These are phyloP conservation scores for Typhlichthys subterraneus DNA, from an alignment of 2,797 vertebrate genomes.

Conservation along the genomic window DNA sequence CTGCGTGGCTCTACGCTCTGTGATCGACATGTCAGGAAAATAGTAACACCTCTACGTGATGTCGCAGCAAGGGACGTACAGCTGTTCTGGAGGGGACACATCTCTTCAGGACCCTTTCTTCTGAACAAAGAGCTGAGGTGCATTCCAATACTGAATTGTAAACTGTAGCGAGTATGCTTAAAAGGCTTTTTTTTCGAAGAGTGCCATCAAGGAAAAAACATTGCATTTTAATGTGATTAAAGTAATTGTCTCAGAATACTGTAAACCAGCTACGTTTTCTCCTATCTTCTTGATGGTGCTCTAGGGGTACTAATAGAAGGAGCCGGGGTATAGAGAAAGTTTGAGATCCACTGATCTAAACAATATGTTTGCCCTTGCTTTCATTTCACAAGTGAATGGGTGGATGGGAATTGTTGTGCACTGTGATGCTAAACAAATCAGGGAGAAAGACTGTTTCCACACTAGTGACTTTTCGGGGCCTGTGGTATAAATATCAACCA, in stretches of 20 bases:
- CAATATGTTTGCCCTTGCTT: constrained; percentile 12
- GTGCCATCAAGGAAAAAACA: constrained; percentile 67
- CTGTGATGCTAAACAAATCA: constrained; percentile 68
- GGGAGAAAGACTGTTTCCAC: constrained; percentile 74
- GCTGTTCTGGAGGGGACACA: constrained; percentile 52
- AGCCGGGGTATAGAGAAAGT: too few relatives aligned
- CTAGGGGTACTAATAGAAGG: too few relatives aligned
- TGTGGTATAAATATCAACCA: constrained; percentile 80
- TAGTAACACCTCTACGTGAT: constrained; percentile 52
- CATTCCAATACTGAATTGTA: constrained; percentile 55
- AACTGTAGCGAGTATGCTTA: constrained; percentile 64
- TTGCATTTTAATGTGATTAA: constrained; percentile 61
- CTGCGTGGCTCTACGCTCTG: constrained; percentile 42
- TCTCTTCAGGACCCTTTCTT: constrained; percentile 14
- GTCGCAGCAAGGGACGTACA: constrained; percentile 56
- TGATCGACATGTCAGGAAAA: constrained; percentile 53
- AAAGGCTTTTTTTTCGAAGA: constrained; percentile 24
- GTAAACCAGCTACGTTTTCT: constrained; percentile 5
- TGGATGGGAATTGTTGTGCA: constrained; percentile 39
- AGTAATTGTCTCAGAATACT: constrained; percentile 35
- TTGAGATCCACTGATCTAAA: too few relatives aligned
- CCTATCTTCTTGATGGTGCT: too few relatives aligned
- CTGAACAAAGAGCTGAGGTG: constrained; percentile 36
- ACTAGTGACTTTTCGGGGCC: constrained; percentile 74
- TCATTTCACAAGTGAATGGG: constrained; percentile 26